Conservation (phyloP, 2,797 vertebrate genomes). For the Eremophila alpestris region DNA sequence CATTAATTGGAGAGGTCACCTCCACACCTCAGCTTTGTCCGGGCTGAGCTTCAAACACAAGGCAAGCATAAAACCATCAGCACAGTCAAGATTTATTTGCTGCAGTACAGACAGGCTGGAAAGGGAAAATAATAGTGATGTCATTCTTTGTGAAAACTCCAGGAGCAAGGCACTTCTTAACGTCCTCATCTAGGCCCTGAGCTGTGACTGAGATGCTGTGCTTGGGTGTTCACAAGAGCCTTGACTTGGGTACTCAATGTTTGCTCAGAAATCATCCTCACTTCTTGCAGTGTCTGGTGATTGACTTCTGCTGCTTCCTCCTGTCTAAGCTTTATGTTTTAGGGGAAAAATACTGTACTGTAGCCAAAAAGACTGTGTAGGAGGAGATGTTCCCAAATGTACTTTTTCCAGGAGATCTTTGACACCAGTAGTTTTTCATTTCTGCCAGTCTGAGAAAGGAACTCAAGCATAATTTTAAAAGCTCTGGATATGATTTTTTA, state of each 20-base stretch:
- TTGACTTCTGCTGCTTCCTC: not conserved
- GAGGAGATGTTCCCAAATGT: not conserved
- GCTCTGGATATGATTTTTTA: not conserved
- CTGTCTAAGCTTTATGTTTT: not conserved
- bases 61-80: conserved; percentile 21
- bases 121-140: not conserved
- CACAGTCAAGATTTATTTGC: not conserved
- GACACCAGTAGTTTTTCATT: not conserved
- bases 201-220: not conserved
- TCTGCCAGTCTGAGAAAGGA: not conserved
- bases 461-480: not conserved
- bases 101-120: not conserved
- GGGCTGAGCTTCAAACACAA: not conserved
- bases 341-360: not conserved
- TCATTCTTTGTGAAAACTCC: not conserved
- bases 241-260: not conserved
- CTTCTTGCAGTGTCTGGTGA: not conserved
- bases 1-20: conserved; percentile 47
- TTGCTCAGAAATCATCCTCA: not conserved
- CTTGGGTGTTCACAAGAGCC: not conserved
- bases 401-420: not conserved
- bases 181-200: not conserved
- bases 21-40: not conserved
- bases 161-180: not conserved
- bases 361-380: not conserved